Evolutionary conservation across 2,113 vertebrate species (phyloP).

Genomic region (Menidia beryllina): DNA sequence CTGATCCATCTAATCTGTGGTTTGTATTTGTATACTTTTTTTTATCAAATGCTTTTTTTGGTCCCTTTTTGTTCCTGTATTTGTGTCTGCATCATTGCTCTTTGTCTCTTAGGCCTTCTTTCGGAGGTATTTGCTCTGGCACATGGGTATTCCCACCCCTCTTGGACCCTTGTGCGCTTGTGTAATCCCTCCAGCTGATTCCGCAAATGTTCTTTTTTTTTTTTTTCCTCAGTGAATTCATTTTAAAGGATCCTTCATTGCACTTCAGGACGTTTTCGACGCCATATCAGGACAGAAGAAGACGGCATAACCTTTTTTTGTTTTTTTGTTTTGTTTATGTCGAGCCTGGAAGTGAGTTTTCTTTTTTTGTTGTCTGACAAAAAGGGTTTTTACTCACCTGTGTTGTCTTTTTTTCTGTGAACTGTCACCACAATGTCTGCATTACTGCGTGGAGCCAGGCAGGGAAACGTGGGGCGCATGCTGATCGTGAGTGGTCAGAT

Average conservation of each 20-base stretch:
- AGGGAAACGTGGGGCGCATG: not conserved
- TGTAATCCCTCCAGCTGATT: not conserved
- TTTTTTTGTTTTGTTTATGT: too few relatives aligned
- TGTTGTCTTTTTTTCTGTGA: not conserved
- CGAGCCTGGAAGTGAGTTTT: not conserved
- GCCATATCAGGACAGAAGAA: too few relatives aligned
- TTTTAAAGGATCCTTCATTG: not conserved
- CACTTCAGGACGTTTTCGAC: not conserved
- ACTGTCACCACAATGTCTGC: not conserved
- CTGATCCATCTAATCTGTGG: too few relatives aligned
- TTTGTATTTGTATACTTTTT: not conserved
- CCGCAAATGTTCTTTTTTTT: not conserved
- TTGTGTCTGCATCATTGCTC: too few relatives aligned
- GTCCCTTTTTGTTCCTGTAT: too few relatives aligned
- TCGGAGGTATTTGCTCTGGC: not conserved
- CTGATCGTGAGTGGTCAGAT: constrained; percentile 21
- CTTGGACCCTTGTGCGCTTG: not conserved
- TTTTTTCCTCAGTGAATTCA: too few relatives aligned
- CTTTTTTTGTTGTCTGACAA: not conserved
- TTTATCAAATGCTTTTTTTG: not conserved
- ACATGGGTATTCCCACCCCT: not conserved
- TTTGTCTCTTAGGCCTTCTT: not conserved
- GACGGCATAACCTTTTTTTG: not conserved
- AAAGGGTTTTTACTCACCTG: not conserved
- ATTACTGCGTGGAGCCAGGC: fast-evolving